A percentile compares a stretch with the other conserved stretches of the same genome.
phyloP scores from a whole-genome alignment of 2,888 invertebrate genomes.

The Podabrus alpinus region DNA sequence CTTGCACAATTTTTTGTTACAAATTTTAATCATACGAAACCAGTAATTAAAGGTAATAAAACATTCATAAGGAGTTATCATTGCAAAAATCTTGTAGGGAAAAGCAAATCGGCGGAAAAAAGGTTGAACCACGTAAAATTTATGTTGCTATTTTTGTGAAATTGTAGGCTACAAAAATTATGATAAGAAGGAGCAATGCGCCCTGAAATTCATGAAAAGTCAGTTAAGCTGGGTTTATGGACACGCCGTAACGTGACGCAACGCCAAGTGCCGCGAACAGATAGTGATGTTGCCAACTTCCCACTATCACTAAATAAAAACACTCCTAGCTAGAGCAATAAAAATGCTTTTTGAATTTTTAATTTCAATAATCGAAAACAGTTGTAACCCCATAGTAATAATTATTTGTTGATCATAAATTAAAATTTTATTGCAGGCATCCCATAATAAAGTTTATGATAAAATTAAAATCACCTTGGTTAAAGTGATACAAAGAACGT shows the following conservation, averaged over 20 bases:
- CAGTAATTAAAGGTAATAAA: slow-evolving; percentile 8
- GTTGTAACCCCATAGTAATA: not conserved
- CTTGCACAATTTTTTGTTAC: not conserved
- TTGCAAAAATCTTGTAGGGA: not conserved
- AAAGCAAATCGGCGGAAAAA: not conserved
- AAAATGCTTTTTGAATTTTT: not conserved
- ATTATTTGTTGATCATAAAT: not conserved
- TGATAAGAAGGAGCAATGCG: not conserved
- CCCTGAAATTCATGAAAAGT: not conserved
- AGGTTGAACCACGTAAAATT: not conserved
- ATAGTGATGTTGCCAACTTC: too few relatives aligned
- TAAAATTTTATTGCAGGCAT: not conserved
- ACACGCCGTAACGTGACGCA: not conserved
- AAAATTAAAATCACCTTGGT: not conserved
- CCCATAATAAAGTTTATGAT: not conserved
- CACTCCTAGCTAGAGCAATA: not conserved
- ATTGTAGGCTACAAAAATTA: not conserved
- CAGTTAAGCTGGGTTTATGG: too few relatives aligned
- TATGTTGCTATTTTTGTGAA: not conserved
- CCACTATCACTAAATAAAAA: not conserved
- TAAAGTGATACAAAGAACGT: not conserved
- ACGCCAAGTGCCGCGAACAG: not conserved
- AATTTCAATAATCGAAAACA: not conserved
- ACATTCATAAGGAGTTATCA: not conserved
- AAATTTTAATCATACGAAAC: not conserved